phyloP scores from a whole-genome alignment of 2,113 vertebrate genomes.

The Lontra canadensis region DNA sequence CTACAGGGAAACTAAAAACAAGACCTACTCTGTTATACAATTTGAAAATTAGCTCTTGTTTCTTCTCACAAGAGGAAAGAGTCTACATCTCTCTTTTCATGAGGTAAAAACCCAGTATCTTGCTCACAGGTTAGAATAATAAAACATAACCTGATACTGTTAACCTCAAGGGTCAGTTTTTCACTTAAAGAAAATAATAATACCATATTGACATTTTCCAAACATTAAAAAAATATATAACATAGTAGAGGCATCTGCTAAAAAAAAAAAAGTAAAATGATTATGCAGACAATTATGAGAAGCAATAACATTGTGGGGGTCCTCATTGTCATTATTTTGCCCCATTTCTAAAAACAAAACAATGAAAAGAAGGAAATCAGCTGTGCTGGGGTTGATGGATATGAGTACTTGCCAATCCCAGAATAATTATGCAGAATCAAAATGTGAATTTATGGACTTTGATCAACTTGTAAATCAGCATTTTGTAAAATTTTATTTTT shows the following conservation, averaged over 20 bases:
- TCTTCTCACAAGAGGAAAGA: neutral
- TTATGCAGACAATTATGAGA: neutral
- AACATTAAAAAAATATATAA: neutral
- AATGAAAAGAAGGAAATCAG: neutral
- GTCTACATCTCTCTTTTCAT: neutral
- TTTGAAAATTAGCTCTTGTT: neutral
- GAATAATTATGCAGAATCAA: neutral
- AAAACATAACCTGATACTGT: neutral
- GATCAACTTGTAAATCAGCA: neutral
- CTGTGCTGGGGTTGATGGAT: fast-evolving
- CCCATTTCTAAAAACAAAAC: neutral
- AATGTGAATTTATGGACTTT: neutral
- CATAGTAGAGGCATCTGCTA: neutral
- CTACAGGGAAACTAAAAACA: neutral
- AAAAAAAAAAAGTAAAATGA: neutral
- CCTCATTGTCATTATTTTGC: neutral
- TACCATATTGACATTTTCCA: neutral
- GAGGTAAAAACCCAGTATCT: neutral
- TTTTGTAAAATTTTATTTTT: neutral
- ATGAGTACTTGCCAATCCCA: neutral
- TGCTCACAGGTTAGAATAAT: neutral
- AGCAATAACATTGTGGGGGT: neutral
- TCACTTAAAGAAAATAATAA: neutral
- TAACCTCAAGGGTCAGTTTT: neutral
- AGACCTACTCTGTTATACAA: neutral